Evolutionary conservation across 2,888 invertebrate genomes (phyloP), one percentile per base, ranked within the genome.

Genomic region (Lochmaea crataegi): DNA sequence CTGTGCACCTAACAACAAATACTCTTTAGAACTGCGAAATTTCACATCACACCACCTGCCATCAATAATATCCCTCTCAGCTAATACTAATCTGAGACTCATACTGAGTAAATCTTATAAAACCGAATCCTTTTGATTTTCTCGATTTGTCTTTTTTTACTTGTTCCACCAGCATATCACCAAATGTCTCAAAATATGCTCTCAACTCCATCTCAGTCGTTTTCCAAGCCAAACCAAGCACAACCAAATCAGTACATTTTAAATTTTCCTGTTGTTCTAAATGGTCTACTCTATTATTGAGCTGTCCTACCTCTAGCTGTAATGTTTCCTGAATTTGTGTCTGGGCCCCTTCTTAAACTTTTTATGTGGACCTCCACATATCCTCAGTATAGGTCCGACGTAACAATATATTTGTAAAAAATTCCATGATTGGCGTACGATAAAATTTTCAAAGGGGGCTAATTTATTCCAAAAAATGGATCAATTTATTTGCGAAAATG

Each of bases 1-100:
- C 97, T 53, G 96, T 96, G 86, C 97, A 95, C 80, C 97, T 92
- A 58, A 97, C 97, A 76, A 98, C 96, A 90, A 97, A 98, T 79
- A 98, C 96, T 89, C 97, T 90, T 96, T 97, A 7, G 96, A 98
- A 87, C 98, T 97, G 32, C 99, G 99, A 83, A 99, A 96, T 87
- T 98, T 96, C 2, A 99, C 98, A 89, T 99, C 98, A 85, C 99
- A 99, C 96, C 97, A 97, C 79, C 99, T 90, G 0, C 98, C 98
- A 87, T 98, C 99, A 81, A 99, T 98, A 88, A 97, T 94, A 86
- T 98, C 98, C 71, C 98, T 90, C 84, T 97, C 96, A n/a, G 97
- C 94, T 75, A 99, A 90, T 42, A 98, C 97, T 91, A 89, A 96
- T 93, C 87, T 99, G 99, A 53, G 97, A 94, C 80, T 98, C 97